phyloP scores from a whole-genome alignment of 37 sponge, comb jelly and placozoan genomes.

The Chondrosia reniformis region DNA sequence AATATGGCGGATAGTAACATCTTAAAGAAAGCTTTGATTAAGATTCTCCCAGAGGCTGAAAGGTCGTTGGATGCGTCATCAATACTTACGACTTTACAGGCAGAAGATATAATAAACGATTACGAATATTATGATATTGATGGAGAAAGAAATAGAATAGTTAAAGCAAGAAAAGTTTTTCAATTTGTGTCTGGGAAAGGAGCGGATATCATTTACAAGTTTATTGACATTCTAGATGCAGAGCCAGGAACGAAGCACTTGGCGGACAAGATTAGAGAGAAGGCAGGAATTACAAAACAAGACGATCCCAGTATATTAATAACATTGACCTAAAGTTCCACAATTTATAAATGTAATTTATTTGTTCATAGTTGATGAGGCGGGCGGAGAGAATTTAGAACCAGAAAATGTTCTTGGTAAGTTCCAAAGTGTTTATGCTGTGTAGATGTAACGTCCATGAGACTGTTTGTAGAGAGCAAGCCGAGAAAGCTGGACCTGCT shows the following conservation, averaged over 20 bases:
- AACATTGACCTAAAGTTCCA: too few relatives aligned
- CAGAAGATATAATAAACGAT: not conserved
- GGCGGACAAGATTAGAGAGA: not conserved
- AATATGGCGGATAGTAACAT: not conserved
- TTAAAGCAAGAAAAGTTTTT: constrained; percentile 6
- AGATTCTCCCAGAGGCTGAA: constrained; percentile 5
- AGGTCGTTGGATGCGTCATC: not conserved
- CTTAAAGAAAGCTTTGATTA: not conserved
- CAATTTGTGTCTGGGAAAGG: not conserved
- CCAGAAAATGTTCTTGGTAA: not conserved
- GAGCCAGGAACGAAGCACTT: not conserved
- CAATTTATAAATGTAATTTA: too few relatives aligned
- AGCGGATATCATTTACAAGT: not conserved
- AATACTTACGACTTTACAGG: not conserved
- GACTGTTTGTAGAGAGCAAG: not conserved
- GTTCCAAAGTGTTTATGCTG: not conserved
- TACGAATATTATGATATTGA: constrained; percentile 9
- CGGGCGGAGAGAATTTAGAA: not conserved
- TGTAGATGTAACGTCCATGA: not conserved
- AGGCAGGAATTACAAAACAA: not conserved
- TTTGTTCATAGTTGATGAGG: too few relatives aligned
- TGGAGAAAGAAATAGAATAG: not conserved
- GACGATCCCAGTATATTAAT: not conserved
- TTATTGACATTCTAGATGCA: not conserved
- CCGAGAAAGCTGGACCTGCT: not conserved